Evolutionary conservation across 2,113 vertebrate genomes (phyloP).

Genomic region (Hippocampus abdominalis): DNA sequence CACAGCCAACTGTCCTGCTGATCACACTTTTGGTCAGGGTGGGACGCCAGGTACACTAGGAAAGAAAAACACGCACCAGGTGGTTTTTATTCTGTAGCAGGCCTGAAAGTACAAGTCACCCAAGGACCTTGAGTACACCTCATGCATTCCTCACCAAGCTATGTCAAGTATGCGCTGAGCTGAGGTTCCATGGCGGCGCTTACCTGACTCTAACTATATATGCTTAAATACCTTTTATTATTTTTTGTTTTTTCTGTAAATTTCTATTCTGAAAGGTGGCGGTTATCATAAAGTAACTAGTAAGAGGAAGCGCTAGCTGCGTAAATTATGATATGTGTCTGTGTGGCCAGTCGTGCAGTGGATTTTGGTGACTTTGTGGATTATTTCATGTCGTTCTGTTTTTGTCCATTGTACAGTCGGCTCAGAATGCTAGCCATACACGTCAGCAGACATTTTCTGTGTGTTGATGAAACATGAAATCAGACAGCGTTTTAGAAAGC

Average conservation of each 20-base stretch:
- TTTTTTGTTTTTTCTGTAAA: too few species aligned
- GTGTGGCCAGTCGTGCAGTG: too few species aligned
- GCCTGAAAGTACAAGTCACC: conserved; percentile 27
- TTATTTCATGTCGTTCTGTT: too few species aligned
- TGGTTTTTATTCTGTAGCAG: conserved; percentile 61
- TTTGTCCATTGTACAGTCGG: too few species aligned
- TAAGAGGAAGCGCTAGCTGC: too few species aligned
- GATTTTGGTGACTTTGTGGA: too few species aligned
- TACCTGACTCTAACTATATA: conserved; percentile 16
- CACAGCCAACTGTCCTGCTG: background rate
- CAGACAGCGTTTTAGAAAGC: background rate
- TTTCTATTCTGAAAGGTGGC: too few species aligned
- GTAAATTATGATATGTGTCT: too few species aligned
- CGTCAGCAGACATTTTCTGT: background rate
- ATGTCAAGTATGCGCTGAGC: conserved; percentile 53
- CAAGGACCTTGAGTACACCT: conserved; percentile 55
- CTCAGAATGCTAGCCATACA: background rate
- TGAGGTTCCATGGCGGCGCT: conserved; percentile 25
- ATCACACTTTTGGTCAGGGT: background rate
- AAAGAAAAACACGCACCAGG: conserved; percentile 62
- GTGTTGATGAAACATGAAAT: background rate
- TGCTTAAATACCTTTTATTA: too few species aligned
- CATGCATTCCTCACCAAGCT: conserved; percentile 53
- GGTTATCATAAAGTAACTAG: too few species aligned
- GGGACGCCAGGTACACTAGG: conserved; percentile 12